phyloP scores from a whole-genome alignment of 2,888 invertebrate species.

The Limenitis camilla region DNA sequence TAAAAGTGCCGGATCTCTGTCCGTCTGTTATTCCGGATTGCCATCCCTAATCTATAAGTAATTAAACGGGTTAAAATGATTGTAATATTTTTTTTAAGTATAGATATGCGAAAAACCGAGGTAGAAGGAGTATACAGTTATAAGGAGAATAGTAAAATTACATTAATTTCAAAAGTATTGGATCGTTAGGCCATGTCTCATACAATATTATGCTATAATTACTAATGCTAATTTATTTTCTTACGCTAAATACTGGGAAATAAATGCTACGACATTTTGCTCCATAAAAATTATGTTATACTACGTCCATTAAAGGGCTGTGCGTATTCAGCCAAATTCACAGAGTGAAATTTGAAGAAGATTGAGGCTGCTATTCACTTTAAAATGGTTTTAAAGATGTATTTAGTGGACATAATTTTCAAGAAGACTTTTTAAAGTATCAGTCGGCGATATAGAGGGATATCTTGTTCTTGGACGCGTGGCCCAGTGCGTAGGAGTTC shows the following conservation, averaged over 20 bases:
- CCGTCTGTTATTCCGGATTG: too few species aligned
- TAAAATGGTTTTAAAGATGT: conserved; percentile 12
- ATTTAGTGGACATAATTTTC: conserved; percentile 26
- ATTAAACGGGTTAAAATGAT: not conserved
- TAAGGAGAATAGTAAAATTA: conserved; percentile 5
- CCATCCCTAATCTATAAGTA: too few species aligned
- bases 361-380: too few species aligned
- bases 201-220: conserved; percentile 24
- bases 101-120: conserved; percentile 49
- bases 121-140: conserved; percentile 33
- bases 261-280: conserved; percentile 60
- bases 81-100: conserved; percentile 20
- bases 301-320: conserved; percentile 32
- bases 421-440: conserved; percentile 64
- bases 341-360: too few species aligned
- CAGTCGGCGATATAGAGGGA: conserved; percentile 76
- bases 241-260: conserved; percentile 62
- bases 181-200: conserved; percentile 42
- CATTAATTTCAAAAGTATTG: conserved; percentile 7
- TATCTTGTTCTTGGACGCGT: conserved; percentile 70
- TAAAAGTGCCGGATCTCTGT: too few species aligned
- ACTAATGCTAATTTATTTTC: conserved; percentile 34
- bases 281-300: conserved; percentile 33
- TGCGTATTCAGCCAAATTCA: conserved; percentile 17
- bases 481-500: conserved; percentile 73